Evolutionary conservation across 2,888 invertebrate genomes (phyloP).

Genomic region (Stratiomys singularior): DNA sequence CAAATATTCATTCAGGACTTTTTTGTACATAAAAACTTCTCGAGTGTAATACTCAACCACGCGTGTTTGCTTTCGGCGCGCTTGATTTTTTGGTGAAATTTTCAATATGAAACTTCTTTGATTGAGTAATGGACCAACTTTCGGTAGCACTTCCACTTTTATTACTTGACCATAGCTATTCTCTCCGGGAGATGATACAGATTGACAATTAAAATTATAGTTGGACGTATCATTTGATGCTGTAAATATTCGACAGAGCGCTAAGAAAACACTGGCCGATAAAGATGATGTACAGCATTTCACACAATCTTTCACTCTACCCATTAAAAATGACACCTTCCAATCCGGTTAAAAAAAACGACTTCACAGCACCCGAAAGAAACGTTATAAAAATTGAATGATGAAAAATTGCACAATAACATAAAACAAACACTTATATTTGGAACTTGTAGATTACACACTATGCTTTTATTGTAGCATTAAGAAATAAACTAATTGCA

Average conservation of each 20-base stretch:
- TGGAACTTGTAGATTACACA: neutral
- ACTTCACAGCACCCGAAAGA: neutral
- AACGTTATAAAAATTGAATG: neutral
- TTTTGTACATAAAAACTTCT: constrained; percentile 59
- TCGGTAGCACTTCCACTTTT: constrained; percentile 50
- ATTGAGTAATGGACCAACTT: neutral
- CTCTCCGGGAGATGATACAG: constrained; percentile 53
- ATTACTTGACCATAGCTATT: constrained; percentile 56
- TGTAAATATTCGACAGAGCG: neutral
- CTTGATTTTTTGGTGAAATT: constrained; percentile 58
- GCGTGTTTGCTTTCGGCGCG: constrained; percentile 57
- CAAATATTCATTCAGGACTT: constrained; percentile 56
- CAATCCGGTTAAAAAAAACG: neutral
- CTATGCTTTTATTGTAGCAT: constrained; percentile 2
- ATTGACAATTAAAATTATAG: neutral
- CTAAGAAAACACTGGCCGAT: neutral
- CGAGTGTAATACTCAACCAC: constrained; percentile 58
- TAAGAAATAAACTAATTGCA: constrained; percentile 18
- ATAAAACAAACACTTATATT: constrained; percentile 11
- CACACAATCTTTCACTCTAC: neutral
- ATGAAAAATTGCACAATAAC: constrained; percentile 1
- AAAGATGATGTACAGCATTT: neutral
- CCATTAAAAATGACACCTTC: constrained; percentile 1
- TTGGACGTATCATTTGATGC: neutral
- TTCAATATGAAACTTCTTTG: constrained; percentile 55